These are phyloP conservation scores for Neoniphon sammara DNA, from an alignment of 2,797 vertebrate genomes.

Conservation along the genomic window DNA sequence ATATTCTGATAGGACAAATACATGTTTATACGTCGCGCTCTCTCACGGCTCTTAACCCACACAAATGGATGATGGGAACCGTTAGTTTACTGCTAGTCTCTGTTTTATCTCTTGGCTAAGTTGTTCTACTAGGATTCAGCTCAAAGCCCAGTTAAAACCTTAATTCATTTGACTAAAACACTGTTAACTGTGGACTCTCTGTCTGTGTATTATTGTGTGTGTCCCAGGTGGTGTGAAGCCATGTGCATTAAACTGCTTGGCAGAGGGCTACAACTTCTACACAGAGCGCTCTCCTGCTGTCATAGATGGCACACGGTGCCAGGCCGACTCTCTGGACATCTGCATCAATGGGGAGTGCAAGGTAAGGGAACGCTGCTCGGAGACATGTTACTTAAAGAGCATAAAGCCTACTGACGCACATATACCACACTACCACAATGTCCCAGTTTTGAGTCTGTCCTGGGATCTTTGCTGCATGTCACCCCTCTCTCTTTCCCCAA, in stretches of 20 bases:
- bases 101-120: conserved; percentile 6
- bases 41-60: too few species aligned
- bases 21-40: not conserved
- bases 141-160: not conserved
- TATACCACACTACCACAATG: too few species aligned
- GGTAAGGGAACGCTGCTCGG: conserved; percentile 77
- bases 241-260: conserved; percentile 98
- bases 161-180: conserved; percentile 13
- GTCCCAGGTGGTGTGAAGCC: conserved; percentile 94
- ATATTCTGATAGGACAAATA: not conserved
- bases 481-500: too few species aligned
- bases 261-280: conserved; percentile 99
- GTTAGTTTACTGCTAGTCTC: too few species aligned
- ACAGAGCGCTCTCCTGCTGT: conserved; percentile 97
- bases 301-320: conserved; percentile 96
- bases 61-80: too few species aligned
- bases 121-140: not conserved
- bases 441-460: too few species aligned
- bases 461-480: too few species aligned
- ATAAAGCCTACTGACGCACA: too few species aligned
- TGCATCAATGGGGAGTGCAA: conserved; percentile 99
- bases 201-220: conserved; percentile 64
- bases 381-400: too few species aligned
- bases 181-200: conserved; percentile 33
- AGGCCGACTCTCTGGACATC: conserved; percentile 96